Conservation (phyloP, 1,140 invertebrate species). For the Gryllus bimaculatus region DNA sequence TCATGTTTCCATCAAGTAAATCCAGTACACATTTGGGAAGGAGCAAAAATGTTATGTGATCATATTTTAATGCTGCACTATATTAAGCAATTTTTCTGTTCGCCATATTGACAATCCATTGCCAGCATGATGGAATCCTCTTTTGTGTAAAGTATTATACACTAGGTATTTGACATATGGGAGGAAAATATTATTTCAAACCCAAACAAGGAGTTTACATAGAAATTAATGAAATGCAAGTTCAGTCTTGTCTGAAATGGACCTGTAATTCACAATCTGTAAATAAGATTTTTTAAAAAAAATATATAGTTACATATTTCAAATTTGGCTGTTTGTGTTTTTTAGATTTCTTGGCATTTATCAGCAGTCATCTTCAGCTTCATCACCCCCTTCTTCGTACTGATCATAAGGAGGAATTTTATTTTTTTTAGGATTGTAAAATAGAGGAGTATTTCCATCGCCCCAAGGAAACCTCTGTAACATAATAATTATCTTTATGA, state of each 20-base stretch:
- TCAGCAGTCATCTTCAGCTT: neutral
- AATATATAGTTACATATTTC: slow-evolving; percentile 1
- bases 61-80: too few species aligned
- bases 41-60: too few species aligned
- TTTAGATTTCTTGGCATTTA: neutral
- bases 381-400: neutral
- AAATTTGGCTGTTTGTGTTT: neutral
- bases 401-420: slow-evolving; percentile 45
- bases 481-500: slow-evolving; percentile 22
- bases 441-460: slow-evolving; percentile 71
- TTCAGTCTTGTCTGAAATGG: neutral
- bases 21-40: too few species aligned
- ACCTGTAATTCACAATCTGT: neutral
- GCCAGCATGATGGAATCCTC: too few species aligned
- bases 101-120: too few species aligned
- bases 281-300: slow-evolving; percentile 6
- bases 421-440: slow-evolving; percentile 76
- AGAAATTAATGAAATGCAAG: neutral
- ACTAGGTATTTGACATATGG: neutral
- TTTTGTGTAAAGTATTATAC: too few species aligned
- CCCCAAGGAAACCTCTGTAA: slow-evolving; percentile 76
- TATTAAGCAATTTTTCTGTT: too few species aligned
- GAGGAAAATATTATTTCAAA: neutral
- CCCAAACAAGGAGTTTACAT: neutral
- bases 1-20: too few species aligned